phyloP scores from a whole-genome alignment of 2,797 vertebrate genomes.

The Anabacerthia variegaticeps region DNA sequence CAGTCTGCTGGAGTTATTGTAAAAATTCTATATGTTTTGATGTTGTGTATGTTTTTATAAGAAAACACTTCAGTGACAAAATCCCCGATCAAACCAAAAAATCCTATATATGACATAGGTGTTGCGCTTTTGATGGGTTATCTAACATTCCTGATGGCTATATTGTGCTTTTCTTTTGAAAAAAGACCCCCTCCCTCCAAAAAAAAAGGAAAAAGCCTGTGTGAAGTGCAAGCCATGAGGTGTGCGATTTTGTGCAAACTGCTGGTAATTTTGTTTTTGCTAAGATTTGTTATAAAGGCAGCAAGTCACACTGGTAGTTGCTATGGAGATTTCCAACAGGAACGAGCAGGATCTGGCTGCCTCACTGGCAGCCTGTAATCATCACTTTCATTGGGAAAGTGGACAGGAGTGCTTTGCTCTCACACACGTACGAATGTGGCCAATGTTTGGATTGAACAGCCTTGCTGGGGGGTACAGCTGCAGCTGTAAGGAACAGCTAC shows the following conservation, averaged over 20 bases:
- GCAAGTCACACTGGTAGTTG: conserved; percentile 60
- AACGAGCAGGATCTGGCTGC: conserved; percentile 1
- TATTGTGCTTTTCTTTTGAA: background rate
- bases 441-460: background rate
- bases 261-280: conserved; percentile 43
- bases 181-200: background rate
- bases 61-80: background rate
- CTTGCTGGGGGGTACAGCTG: background rate
- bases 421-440: conserved; percentile 26
- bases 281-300: conserved; percentile 57
- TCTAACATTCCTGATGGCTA: conserved; percentile 21
- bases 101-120: background rate
- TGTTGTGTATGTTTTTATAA: conserved; percentile 46
- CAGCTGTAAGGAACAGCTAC: background rate
- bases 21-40: conserved; percentile 33
- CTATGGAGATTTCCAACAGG: conserved; percentile 73
- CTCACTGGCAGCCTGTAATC: conserved; percentile 49
- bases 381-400: conserved; percentile 49
- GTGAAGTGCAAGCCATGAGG: conserved; percentile 27
- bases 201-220: background rate
- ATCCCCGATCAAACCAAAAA: background rate
- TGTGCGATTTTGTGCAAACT: conserved; percentile 49
- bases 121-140: background rate
- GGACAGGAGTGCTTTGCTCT: conserved; percentile 55
- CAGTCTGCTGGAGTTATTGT: background rate